Conservation (phyloP, 2,888 invertebrate genomes). For the Hipparchia semele region DNA sequence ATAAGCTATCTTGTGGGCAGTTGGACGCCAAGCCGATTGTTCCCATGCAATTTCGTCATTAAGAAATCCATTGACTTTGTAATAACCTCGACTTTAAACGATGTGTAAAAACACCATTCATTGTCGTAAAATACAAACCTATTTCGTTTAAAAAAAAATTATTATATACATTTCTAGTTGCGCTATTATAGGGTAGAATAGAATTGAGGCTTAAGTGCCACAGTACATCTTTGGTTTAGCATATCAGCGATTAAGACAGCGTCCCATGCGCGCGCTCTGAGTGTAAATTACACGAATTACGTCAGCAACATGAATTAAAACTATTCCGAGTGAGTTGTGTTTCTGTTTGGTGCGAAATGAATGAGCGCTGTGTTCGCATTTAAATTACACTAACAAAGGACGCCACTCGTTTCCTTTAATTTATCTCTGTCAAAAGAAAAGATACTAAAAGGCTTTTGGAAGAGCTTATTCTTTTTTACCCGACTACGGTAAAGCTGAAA, state of each 20-base stretch:
- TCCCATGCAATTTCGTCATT: too few species aligned
- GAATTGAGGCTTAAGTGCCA: too few species aligned
- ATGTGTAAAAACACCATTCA: too few species aligned
- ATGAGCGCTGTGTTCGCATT: not conserved
- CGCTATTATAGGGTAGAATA: too few species aligned
- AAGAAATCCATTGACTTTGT: too few species aligned
- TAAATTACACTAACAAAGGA: constrained; percentile 2
- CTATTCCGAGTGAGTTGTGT: constrained; percentile 24
- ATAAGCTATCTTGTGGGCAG: too few species aligned
- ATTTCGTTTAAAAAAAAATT: too few species aligned
- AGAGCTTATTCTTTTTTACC: not conserved
- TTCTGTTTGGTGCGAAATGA: constrained; percentile 6
- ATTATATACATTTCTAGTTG: too few species aligned
- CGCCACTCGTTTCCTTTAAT: not conserved
- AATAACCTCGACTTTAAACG: too few species aligned
- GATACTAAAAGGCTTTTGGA: not conserved
- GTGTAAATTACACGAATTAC: constrained; percentile 36
- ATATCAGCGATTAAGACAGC: constrained; percentile 22
- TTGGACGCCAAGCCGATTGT: too few species aligned
- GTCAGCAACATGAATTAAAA: constrained; percentile 30
- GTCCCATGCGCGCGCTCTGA: constrained; percentile 33
- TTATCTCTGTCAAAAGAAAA: constrained; percentile 6
- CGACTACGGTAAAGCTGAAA: not conserved
- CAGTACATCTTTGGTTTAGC: not conserved
- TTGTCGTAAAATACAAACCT: too few species aligned